Conservation (phyloP, 2,888 invertebrate genomes). For the Steromphala cineraria region DNA sequence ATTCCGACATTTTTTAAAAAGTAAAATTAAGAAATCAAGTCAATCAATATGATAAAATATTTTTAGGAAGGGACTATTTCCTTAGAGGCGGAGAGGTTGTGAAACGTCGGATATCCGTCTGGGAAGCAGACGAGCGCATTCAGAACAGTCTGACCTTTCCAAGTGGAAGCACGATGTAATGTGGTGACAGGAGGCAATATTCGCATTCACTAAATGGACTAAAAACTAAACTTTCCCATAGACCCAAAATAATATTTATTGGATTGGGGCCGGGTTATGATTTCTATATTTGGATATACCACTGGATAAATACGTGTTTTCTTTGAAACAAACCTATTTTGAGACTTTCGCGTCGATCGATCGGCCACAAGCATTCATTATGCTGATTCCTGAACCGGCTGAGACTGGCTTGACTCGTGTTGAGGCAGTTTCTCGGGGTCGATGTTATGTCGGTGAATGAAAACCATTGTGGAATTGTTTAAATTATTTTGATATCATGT, state of each 20-base stretch:
- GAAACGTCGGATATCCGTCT: constrained; percentile 22
- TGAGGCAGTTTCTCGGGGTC: too few relatives aligned
- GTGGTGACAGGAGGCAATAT: not conserved
- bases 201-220: not conserved
- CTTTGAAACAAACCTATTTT: too few relatives aligned
- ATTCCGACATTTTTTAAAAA: not conserved
- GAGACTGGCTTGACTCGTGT: not conserved
- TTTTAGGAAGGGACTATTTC: not conserved
- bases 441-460: too few relatives aligned
- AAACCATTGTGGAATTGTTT: too few relatives aligned
- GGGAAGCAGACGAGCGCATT: constrained; percentile 16
- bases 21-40: not conserved
- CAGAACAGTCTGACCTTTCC: constrained; percentile 10
- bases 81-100: constrained; percentile 8
- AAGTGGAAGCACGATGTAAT: not conserved
- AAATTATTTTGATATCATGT: too few relatives aligned
- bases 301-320: too few relatives aligned
- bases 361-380: not conserved
- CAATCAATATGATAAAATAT: not conserved
- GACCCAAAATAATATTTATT: too few relatives aligned
- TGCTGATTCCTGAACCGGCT: not conserved
- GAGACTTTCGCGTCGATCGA: too few relatives aligned
- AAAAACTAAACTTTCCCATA: too few relatives aligned
- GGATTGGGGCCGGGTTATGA: too few relatives aligned
- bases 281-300: too few relatives aligned